Base-by-base conservation (phyloP, 2,113 vertebrate species). In the Caretta caretta region DNA sequence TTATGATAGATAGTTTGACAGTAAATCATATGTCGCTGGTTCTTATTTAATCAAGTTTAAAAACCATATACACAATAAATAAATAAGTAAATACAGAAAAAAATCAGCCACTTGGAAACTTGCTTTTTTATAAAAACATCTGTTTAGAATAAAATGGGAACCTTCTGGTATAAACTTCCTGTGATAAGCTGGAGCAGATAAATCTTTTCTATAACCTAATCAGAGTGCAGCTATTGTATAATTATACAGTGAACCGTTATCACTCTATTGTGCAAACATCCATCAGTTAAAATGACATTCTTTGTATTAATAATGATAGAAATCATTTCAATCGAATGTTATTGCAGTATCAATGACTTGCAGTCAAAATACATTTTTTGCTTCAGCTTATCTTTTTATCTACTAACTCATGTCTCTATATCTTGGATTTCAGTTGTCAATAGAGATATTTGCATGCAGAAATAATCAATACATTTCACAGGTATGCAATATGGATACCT, bases 281-380 rank as follows among this genome's bases (percentile, higher is more conserved):
- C 93, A 80, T 19, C 48, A 69, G 50, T 80, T 85, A 79, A 94
- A 93, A 88, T 0, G 2, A 10, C 83, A 89, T 1, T 78, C 35
- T 87, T 29, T 86, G 83, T 84, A 93, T 83, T 88, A 59, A 94
- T 95, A 0, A 81, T 93, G 87, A 86, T 48, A 42, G 91, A 80
- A 85, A 91, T 96, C 80, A 53, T 89, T 96, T 96, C 90, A 93
- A 57, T 89, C 57, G 50, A 84, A 72, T 81, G 79, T 85, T 92
- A 56, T 82, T 94, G 72, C 46, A 59, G 57, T 46, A 9, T 85
- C 93, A 92, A 88, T 97, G 92, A 76, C 81, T 96, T 93, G 49
- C 38, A 38, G 93, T 90, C 88, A 65, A 69, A 76, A 86, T 78
- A 46, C n/a, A 10, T 80, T 87, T 80, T 25, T 90, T 10, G 22